Base-by-base conservation (phyloP, 2,888 invertebrate genomes). In the Petrophora chlorosata region DNA sequence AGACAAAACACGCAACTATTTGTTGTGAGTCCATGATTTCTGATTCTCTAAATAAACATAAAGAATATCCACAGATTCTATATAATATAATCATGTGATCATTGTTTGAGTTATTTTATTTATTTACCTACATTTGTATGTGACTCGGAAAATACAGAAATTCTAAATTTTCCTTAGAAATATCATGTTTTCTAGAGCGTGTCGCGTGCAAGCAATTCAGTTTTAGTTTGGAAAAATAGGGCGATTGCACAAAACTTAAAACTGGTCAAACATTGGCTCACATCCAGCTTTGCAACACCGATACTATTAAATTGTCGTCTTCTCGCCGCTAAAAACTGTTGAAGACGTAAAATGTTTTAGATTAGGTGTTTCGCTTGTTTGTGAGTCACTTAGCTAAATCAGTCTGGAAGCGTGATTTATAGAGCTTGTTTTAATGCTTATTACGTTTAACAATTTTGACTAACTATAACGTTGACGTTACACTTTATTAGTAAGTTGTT, bases 191-290 rank as follows among this genome's bases (percentile, higher is more conserved):
- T 60, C 52, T 51, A 65, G 61, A 71, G 61, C 60, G 87, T 81
- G 82, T 80, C 82, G 82, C 83, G 85, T 82, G 85, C 82, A 84
- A 82, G 53, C 51, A 43, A 50, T 51, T 51, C 81, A 68, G 78
- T 79, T 80, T 83, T 74, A 77, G 82, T 84, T 83, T 81, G 82
- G 77, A 88, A 89, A 89, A 89, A 89, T 89, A 82, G 90, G 86
- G 71, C 89, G 89, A 86, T 90, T 90, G 88, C 90, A 88, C 76
- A 90, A 90, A 87, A 84, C 79, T 79, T 76, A 71, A 80, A 79
- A 83, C 79, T 76, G 78, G 76, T 74, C 69, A 73, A 75, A 79
- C 67, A 75, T 85, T 89, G 89, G 90, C 89, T 65, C 67, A 48
- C 65, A 62, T 83, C 90, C 90, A 89, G 80, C 63, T 71, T 69